Evolutionary conservation across 2,797 vertebrate species (phyloP), one percentile per base, ranked within the genome.

Genomic region (Tapera naevia): DNA sequence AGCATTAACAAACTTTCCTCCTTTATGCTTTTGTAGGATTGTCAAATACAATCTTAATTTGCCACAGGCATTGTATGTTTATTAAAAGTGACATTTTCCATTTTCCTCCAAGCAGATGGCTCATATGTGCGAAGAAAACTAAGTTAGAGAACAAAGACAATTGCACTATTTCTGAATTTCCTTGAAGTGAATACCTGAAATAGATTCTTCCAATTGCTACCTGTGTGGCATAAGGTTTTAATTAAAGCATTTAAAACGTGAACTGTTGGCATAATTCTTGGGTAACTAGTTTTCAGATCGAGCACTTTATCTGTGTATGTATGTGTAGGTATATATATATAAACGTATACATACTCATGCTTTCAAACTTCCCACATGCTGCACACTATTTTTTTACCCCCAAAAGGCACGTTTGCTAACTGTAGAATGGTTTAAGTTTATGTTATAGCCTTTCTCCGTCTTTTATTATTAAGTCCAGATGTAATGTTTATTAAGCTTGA

Each of bases 11-110:
- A 87, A 91, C 71, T 93, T 94, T 53, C 61, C 53, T 93, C 33
- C 50, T 94, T 32, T 80, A 45, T 93, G 74, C 37, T 82, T 88
- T 58, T 87, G 50, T 82, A 61, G 71, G 48, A 65, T 90, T 95
- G 86, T 93, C 87, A 91, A 88, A 93, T 84, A 56, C 74, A 91
- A 85, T 91, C 76, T 79, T 80, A 79, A 89, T 90, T 90, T 96
- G 86, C 80, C 71, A 67, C 33, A 80, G 78, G 88, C 82, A 71
- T 76, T 73, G 28, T 78, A 30, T 80, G 50, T 94, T 95, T 94
- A 96, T 94, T 95, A 85, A 80, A 87, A 94, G 43, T 61, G 67
- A 91, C 71, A 64, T 88, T 91, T 94, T 84, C 41, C 60, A 35
- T 90, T 94, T 96, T 76, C 53, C 41, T 93, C 27, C 13, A 84